phyloP scores from a whole-genome alignment of 2,888 invertebrate genomes.

The Schizotus pectinicornis region DNA sequence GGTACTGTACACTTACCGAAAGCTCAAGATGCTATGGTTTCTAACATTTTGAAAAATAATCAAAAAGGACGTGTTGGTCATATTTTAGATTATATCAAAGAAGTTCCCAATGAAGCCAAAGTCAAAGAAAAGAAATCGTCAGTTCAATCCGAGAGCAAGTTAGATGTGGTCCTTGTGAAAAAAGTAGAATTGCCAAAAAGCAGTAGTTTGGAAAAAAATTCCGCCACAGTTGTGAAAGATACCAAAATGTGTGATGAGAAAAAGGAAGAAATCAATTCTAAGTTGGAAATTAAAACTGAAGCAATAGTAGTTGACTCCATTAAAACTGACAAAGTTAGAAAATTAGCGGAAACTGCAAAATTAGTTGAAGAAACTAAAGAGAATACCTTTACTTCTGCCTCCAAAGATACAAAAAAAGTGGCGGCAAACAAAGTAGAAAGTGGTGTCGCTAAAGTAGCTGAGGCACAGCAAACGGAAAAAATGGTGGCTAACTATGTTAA shows the following conservation, averaged over 20 bases:
- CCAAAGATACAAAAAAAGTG: neutral
- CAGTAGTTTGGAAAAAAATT: neutral
- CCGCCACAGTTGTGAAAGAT: neutral
- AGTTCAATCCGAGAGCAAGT: neutral
- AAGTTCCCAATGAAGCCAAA: conserved; percentile 47
- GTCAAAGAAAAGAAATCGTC: conserved; percentile 45
- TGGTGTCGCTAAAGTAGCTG: neutral
- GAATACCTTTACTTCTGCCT: too few relatives aligned
- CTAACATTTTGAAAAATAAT: conserved; percentile 44
- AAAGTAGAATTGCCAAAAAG: neutral
- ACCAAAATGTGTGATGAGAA: neutral
- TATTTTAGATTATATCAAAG: conserved; percentile 32
- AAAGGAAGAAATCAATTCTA: neutral
- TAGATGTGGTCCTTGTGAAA: neutral
- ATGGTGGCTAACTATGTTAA: too few relatives aligned
- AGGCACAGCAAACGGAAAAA: conserved; percentile 27
- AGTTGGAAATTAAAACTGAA: neutral
- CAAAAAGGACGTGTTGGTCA: conserved; percentile 32
- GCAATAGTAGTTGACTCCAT: too few relatives aligned
- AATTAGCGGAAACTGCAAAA: neutral
- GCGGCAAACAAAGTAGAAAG: neutral
- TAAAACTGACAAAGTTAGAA: conserved; percentile 1
- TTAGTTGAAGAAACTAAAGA: neutral
- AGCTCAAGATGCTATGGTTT: conserved; percentile 39
- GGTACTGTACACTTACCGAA: conserved; percentile 40